A percentile compares a stretch with the other conserved stretches of the same genome.
Evolutionary conservation across 2,113 vertebrate species (phyloP).

Genomic region (Columba janthina): DNA sequence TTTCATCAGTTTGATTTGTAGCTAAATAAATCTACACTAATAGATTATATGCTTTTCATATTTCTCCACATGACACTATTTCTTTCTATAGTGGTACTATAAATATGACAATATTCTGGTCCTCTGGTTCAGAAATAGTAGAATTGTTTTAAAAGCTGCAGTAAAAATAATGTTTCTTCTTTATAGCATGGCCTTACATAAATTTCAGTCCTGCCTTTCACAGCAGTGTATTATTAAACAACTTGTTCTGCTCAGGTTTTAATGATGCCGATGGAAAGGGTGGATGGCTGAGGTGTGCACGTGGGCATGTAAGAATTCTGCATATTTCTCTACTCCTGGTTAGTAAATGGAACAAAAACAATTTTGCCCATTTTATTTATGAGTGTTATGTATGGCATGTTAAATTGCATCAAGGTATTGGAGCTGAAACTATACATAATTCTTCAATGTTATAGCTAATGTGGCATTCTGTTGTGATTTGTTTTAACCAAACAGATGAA

Average conservation of each 20-base stretch:
- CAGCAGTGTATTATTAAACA: not conserved
- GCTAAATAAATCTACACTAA: not conserved
- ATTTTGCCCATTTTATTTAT: not conserved
- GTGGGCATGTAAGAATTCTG: not conserved
- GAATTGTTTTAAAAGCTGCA: conserved; percentile 10
- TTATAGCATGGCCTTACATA: not conserved
- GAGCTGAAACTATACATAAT: not conserved
- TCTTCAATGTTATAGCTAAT: not conserved
- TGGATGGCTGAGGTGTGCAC: not conserved
- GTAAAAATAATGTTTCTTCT: not conserved
- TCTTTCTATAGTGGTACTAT: not conserved
- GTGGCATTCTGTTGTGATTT: not conserved
- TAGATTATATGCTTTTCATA: not conserved
- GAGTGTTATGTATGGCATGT: not conserved
- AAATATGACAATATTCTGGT: not conserved
- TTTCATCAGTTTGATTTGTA: not conserved
- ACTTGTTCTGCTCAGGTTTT: not conserved
- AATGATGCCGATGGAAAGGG: not conserved
- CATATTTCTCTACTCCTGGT: not conserved
- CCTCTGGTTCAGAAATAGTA: not conserved
- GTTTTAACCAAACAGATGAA: not conserved
- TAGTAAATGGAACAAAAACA: not conserved
- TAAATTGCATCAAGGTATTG: not conserved
- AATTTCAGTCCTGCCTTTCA: not conserved
- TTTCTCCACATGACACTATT: not conserved